A percentile compares a stretch with the other conserved stretches of the same genome.
These are phyloP conservation scores for Myotis lucifugus DNA, from an alignment of 2,113 vertebrate genomes.

Conservation along the genomic window DNA sequence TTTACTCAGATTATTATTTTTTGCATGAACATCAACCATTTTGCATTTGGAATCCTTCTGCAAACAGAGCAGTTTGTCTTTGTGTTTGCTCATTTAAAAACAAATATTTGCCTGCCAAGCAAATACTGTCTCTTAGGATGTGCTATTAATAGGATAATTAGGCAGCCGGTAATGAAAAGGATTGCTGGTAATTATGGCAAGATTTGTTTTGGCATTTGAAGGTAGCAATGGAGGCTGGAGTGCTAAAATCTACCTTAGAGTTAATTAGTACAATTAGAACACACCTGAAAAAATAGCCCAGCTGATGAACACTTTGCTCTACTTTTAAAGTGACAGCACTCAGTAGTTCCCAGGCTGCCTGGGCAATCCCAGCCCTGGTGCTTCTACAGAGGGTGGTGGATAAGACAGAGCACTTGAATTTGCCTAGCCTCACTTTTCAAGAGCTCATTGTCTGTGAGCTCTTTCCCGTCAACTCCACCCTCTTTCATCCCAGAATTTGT, in stretches of 20 bases:
- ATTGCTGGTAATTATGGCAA: constrained; percentile 99
- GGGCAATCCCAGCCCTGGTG: background rate
- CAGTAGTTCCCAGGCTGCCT: rapidly evolving
- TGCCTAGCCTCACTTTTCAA: background rate
- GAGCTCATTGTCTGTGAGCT: background rate
- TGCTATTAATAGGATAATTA: constrained; percentile 99
- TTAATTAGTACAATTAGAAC: constrained; percentile 93
- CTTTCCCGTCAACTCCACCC: background rate
- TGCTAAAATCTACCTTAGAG: constrained; percentile 95
- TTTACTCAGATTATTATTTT: constrained; percentile 81
- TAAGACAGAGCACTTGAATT: background rate
- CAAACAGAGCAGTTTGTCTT: constrained; percentile 96
- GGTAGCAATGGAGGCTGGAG: constrained; percentile 92
- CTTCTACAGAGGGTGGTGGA: background rate
- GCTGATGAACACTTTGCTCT: constrained; percentile 74
- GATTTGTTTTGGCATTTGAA: constrained; percentile 98
- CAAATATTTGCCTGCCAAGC: constrained; percentile 98
- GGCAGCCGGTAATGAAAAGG: constrained; percentile 98
- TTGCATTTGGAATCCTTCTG: constrained; percentile 88
- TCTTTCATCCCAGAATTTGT: background rate
- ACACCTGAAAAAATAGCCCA: constrained; percentile 92
- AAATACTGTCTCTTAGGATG: constrained; percentile 96
- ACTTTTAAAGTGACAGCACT: constrained; percentile 75
- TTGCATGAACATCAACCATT: constrained; percentile 85
- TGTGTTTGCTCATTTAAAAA: constrained; percentile 98